Evolutionary conservation across 2,888 invertebrate genomes (phyloP).

Genomic region (Noctuana brunneofusca): DNA sequence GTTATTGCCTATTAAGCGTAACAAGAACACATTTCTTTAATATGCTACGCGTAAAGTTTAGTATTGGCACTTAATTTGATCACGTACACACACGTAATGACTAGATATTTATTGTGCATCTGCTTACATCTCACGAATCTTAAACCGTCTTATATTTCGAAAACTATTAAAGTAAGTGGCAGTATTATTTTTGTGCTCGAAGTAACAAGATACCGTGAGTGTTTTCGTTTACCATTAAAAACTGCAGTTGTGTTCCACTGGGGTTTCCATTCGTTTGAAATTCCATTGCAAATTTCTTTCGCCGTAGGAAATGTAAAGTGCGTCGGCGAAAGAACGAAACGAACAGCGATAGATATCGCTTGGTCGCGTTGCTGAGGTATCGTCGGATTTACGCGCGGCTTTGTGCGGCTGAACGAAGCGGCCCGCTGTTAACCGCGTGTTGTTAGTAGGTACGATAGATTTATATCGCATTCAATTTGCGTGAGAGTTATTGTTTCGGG

Average conservation of each 20-base stretch:
- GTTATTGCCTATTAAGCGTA: conserved; percentile 70
- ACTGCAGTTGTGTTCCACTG: conserved; percentile 2
- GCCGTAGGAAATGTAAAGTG: conserved; percentile 6
- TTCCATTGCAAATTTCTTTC: conserved; percentile 14
- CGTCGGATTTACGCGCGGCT: conserved; percentile 25
- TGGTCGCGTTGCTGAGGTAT: background rate
- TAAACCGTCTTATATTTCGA: background rate
- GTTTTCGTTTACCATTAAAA: background rate
- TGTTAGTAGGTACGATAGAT: conserved; percentile 6
- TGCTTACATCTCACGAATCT: background rate
- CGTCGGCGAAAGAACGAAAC: background rate
- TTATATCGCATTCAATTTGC: conserved; percentile 25
- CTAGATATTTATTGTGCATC: conserved; percentile 13
- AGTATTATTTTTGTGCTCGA: background rate
- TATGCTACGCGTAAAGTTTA: conserved; percentile 52
- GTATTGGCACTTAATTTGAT: conserved; percentile 48
- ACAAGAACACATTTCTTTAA: conserved; percentile 70
- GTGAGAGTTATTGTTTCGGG: conserved; percentile 6
- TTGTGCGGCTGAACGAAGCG: conserved; percentile 23
- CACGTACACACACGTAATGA: conserved; percentile 22
- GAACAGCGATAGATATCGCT: conserved; percentile 5
- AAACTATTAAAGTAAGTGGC: background rate
- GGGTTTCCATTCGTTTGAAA: background rate
- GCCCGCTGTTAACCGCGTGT: conserved; percentile 5
- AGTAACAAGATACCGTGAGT: background rate